A percentile compares a stretch with the other conserved stretches of the same genome.
These are phyloP conservation scores for Rhincodon typus DNA, from an alignment of 2,797 vertebrate species.

Conservation along the genomic window DNA sequence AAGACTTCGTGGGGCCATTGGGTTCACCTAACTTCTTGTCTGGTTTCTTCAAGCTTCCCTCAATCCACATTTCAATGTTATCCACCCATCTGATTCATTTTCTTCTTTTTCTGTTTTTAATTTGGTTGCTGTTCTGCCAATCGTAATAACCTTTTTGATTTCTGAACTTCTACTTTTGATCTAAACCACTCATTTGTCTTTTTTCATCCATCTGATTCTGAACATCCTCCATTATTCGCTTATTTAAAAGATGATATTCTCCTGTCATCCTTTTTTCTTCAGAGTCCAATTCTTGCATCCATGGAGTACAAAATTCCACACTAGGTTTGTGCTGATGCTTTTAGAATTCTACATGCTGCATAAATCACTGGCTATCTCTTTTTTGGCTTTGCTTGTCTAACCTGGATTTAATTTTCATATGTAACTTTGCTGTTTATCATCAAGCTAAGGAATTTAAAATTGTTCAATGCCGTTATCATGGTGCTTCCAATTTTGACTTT, in stretches of 20 bases:
- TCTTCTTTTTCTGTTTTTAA: too few relatives aligned
- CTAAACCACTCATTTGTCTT: background rate
- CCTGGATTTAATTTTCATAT: background rate
- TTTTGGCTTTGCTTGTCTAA: background rate
- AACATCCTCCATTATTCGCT: background rate
- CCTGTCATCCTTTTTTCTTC: background rate
- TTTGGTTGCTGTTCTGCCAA: too few relatives aligned
- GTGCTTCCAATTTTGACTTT: background rate
- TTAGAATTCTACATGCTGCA: too few relatives aligned
- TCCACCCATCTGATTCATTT: background rate
- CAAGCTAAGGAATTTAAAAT: background rate
- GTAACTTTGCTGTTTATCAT: background rate
- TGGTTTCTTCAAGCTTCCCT: too few relatives aligned
- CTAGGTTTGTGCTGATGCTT: background rate
- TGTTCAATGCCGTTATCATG: background rate
- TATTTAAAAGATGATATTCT: background rate
- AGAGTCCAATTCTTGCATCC: background rate
- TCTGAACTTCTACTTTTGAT: background rate
- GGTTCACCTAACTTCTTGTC: too few relatives aligned
- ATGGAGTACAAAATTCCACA: background rate
- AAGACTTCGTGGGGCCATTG: too few relatives aligned
- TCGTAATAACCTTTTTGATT: background rate
- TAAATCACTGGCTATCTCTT: background rate
- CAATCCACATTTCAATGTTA: background rate
- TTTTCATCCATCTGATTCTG: background rate